These are phyloP conservation scores for Nothocercus julius DNA, from an alignment of 2,113 vertebrate species.

Conservation along the genomic window DNA sequence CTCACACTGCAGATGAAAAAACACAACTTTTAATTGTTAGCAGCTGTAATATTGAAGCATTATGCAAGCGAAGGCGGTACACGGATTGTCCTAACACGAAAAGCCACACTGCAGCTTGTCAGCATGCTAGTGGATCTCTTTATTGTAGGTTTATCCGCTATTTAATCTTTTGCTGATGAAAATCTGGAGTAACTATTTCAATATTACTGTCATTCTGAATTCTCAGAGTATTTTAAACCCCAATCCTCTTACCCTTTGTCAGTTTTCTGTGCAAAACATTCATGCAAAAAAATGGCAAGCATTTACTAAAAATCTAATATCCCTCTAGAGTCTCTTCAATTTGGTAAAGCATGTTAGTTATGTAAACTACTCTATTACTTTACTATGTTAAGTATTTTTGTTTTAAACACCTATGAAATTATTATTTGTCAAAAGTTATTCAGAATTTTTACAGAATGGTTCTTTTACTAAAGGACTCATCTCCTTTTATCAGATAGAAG, in stretches of 20 bases:
- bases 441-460: constrained; percentile 14
- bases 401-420: constrained; percentile 3
- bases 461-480: constrained; percentile 12
- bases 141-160: constrained; percentile 71
- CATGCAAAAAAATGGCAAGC: neutral
- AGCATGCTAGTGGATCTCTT: constrained; percentile 70
- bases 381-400: neutral
- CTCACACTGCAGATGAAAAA: constrained; percentile 64
- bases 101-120: constrained; percentile 54
- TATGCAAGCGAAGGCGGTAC: constrained; percentile 70
- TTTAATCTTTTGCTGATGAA: constrained; percentile 73
- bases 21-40: constrained; percentile 75
- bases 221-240: neutral
- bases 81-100: constrained; percentile 65
- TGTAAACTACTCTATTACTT: neutral
- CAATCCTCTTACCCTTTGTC: neutral
- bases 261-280: neutral
- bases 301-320: neutral
- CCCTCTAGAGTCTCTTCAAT: neutral
- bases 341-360: neutral
- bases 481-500: neutral
- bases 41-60: constrained; percentile 77
- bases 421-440: neutral
- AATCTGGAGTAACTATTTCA: constrained; percentile 76
- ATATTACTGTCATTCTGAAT: constrained; percentile 56